Percentiles rank a stretch among this genome's conserved stretches.
Evolutionary conservation across 1,140 invertebrate genomes (phyloP).

Genomic region (Philopotamus ludificatus): DNA sequence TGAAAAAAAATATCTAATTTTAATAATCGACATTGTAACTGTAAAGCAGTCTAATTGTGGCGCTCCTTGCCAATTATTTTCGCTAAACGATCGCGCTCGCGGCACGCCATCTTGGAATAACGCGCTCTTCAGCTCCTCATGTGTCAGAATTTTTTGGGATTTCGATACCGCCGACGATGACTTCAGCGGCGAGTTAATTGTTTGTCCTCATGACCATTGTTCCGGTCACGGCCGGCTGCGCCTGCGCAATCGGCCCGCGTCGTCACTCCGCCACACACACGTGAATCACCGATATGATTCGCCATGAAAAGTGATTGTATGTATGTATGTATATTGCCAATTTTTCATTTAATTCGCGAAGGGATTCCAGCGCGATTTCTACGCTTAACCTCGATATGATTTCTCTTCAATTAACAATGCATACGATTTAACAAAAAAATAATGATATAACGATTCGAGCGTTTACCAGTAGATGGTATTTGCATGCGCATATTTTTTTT

Average conservation of each 20-base stretch:
- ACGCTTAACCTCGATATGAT: not conserved
- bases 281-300: constrained; percentile 23
- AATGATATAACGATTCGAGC: too few relatives aligned
- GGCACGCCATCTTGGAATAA: too few relatives aligned
- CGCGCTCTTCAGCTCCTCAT: too few relatives aligned
- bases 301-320: not conserved
- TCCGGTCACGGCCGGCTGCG: constrained; percentile 28
- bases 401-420: not conserved
- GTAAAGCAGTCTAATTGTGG: too few relatives aligned
- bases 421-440: too few relatives aligned
- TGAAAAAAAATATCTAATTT: constrained; percentile 13
- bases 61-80: too few relatives aligned
- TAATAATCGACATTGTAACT: too few relatives aligned
- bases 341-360: constrained; percentile 16
- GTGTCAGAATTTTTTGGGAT: not conserved
- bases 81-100: too few relatives aligned
- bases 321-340: not conserved
- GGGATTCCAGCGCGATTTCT: constrained; percentile 18
- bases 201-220: constrained; percentile 36
- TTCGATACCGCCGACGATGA: constrained; percentile 2
- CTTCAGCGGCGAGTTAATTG: constrained; percentile 32
- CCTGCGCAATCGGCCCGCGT: not conserved
- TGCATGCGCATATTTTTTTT: too few relatives aligned
- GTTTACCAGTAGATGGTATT: too few relatives aligned
- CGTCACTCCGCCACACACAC: not conserved